Evolutionary conservation across 2,797 vertebrate species (phyloP), one percentile per base, ranked within the genome.

Genomic region (Chaetophractus vellerosus): DNA sequence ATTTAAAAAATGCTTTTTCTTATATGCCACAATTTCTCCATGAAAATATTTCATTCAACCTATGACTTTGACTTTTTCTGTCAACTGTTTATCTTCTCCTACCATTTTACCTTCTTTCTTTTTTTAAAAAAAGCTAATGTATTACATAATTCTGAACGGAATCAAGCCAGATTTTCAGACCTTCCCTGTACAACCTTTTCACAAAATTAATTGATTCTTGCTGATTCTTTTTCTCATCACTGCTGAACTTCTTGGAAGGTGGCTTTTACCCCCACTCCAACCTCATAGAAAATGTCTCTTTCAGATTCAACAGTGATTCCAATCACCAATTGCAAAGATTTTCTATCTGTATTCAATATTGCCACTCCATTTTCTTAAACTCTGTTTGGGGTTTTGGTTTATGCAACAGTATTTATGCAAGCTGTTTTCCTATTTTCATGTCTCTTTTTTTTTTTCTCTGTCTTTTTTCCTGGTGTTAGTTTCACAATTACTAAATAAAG

Each of bases 41-140:
- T 10, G 45, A 75, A 59, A 68, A 55, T 78, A 76, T 66, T 59
- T 87, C 48, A 83, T 72, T 80, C 5, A 6, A 64, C 83, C 61
- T 63, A 59, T 45, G 50, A 76, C 68, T 96, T 84, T 95, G 83
- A 86, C 68, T 71, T 92, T 36, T 45, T 50, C 86, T 94, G 80
- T 91, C 89, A 93, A 33, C 64, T 64, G 72, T 3, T 6, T 90
- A 55, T 81, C 59, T 78, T 90, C 68, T 87, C 38, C 52, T n/a
- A 50, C 1, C 21, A n/a, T 66, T 26, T 72, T 82, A 61, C 19
- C 59, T 81, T 68, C 21, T 83, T 64, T 45, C 21, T 84, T 74
- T 87, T 92, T 78, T 4, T 80, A 38, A 45, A 69, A n/a, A 69
- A 45, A 55, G 21, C 31, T 92, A 88, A 91, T 88, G 41, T 45